Percentiles rank a stretch among this genome's conserved stretches.
Evolutionary conservation across 2,888 invertebrate species (phyloP).

Genomic region (Orthosia gracilis): DNA sequence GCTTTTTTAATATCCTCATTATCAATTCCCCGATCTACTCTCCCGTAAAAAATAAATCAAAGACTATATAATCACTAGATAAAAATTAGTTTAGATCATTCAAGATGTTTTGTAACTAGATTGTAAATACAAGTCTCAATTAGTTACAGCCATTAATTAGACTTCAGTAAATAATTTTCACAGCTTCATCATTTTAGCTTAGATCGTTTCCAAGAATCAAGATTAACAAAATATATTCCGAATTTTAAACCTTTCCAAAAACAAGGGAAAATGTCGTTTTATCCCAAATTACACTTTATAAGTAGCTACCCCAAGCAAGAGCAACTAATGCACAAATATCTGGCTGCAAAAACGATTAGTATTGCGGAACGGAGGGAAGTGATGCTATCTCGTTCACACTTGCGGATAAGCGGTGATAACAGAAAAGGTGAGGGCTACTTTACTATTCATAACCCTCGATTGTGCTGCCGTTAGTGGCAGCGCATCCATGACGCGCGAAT

Average conservation of each 20-base stretch:
- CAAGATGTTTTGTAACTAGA: not conserved
- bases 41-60: not conserved
- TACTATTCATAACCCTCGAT: constrained; percentile 69
- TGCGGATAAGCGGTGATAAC: constrained; percentile 38
- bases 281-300: constrained; percentile 49
- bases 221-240: constrained; percentile 3
- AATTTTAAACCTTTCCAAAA: not conserved
- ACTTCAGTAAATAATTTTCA: not conserved
- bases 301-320: constrained; percentile 63
- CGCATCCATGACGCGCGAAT: constrained; percentile 63
- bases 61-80: not conserved
- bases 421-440: constrained; percentile 60
- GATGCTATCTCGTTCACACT: constrained; percentile 54
- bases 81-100: not conserved
- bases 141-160: constrained; percentile 1
- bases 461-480: constrained; percentile 67
- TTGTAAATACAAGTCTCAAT: not conserved
- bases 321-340: constrained; percentile 65
- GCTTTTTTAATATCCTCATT: not conserved
- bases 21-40: not conserved
- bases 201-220: not conserved
- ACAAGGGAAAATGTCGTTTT: constrained; percentile 25
- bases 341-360: constrained; percentile 66
- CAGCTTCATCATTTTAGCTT: not conserved
- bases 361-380: constrained; percentile 53